Base-by-base conservation (phyloP, 2,797 vertebrate genomes). In the Cryptoblepharus egeriae region DNA sequence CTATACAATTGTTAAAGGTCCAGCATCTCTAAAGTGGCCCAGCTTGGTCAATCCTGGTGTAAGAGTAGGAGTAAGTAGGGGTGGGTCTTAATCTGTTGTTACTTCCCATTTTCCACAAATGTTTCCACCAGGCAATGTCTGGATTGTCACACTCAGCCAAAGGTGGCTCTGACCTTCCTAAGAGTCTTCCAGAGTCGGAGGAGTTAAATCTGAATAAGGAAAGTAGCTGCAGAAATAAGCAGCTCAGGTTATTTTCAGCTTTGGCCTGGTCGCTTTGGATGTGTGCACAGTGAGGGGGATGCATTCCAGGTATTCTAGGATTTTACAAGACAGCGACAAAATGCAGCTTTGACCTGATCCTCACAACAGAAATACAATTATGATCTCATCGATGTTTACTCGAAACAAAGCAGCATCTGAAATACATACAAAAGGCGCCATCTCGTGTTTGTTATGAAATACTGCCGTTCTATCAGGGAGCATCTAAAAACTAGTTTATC, bases 371-470 rank as follows among this genome's bases (percentile, higher is more conserved):
- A 15, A 18, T 52, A 16, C n/a, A n/a, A n/a, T n/a, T n/a, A n/a
- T n/a, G n/a, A n/a, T 18, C 1, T 30, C 16, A 0, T 28, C 0
- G 0, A 5, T 49, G 22, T 37, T 28, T 30, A 39, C 1, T 55
- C 5, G 37, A 71, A 60, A 61, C 32, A 58, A 71, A 71, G 10
- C 35, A 32, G 57, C 2, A 72, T 4, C 32, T 64, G 61, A 6
- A 2, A 61, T 0, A 0, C 61, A 28, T 80, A 80, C 52, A 28
- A 84, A 67, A 61, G 88, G 85, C 88, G 93, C 85, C 92, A 85
- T 88, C 89, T 49, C 84, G 92, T 92, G 93, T 86, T 84, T 45
- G 2, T 39, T 72, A 4, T 3, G 26, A 4, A 8, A 84, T 82
- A 90, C 42, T 90, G 77, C 84, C 3, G n/a, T 45, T 37, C 82